phyloP scores from a whole-genome alignment of 1,140 invertebrate genomes.

The Caenorhabditis brenneri region DNA sequence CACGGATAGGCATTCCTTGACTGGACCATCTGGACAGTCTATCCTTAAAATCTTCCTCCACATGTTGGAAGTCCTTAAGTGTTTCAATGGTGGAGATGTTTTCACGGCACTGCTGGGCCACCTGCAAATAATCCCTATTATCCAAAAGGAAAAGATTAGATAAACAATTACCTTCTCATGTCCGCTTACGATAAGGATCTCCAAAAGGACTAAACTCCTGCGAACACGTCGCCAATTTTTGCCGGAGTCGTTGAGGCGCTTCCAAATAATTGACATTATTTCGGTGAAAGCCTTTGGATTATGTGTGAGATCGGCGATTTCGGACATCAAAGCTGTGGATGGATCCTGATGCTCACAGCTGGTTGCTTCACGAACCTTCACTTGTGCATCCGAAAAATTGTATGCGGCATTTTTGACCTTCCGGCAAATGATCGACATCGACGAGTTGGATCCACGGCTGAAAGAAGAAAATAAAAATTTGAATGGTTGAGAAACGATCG shows the following conservation, averaged over 20 bases:
- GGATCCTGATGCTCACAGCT: too few relatives aligned
- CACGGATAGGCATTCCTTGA: too few relatives aligned
- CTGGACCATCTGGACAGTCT: too few relatives aligned
- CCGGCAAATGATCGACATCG: conserved; percentile 68
- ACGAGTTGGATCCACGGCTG: too few relatives aligned
- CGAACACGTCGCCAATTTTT: conserved; percentile 98
- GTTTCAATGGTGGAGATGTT: conserved; percentile 99
- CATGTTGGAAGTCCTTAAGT: conserved; percentile 95
- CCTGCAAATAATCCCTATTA: too few relatives aligned
- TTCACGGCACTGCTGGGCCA: conserved; percentile 75
- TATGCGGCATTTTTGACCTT: conserved; percentile 71
- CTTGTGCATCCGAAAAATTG: conserved; percentile 70
- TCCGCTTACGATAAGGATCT: conserved; percentile 73
- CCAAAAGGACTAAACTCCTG: conserved; percentile 92
- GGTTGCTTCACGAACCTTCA: too few relatives aligned
- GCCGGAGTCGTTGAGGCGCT: conserved; percentile 94
- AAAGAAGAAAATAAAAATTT: too few relatives aligned
- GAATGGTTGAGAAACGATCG: too few relatives aligned
- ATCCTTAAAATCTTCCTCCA: conserved; percentile 98
- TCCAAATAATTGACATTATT: conserved; percentile 99
- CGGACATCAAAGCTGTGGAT: too few relatives aligned
- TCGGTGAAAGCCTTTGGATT: conserved; percentile 97
- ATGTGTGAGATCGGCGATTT: conserved; percentile 97
- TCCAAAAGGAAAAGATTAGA: background rate
- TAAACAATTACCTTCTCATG: conserved; percentile 70